Evolutionary conservation across 2,888 invertebrate genomes (phyloP), one percentile per base, ranked within the genome.

Genomic region (Drosophila neutralis): DNA sequence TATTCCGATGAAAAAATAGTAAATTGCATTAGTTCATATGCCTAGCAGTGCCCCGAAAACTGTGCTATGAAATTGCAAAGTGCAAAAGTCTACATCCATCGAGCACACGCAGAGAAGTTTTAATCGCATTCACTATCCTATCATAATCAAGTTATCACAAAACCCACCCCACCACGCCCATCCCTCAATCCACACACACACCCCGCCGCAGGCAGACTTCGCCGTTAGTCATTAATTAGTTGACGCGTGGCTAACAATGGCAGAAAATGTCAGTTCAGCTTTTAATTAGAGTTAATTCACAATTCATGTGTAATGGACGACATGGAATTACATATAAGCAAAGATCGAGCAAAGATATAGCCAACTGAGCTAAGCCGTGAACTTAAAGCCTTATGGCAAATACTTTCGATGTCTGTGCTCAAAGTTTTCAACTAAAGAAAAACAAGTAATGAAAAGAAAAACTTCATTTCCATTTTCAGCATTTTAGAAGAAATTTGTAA

Each of bases 211-310:
- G 54, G 4, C 21, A 21, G 13, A 53, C 4, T 5, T 15, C 5
- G 21, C n/a, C 35, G 7, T 24, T 21, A 27, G 45, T 4, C 33
- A 67, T 67, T 67, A 48, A 68, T 67, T 67, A 68, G 67, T 53
- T 36, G 65, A 24, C 31, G 66, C 24, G 27, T 49, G 65, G 65
- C 66, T 65, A 5, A 51, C 38, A 65, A 36, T 45, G 42, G 29
- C 27, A 42, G 36, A 40, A 69, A 57, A 42, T 53, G 58, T 49
- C 58, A 42, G 65, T 40, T 54, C 18, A 29, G 56, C 56, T 53
- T 52, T 73, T 73, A 73, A 76, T 78, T 68, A 61, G 35, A 53
- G 38, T 61, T 27, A 57, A 60, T 62, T 49, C 53, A 51, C 38
- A 64, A 60, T 62, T 49, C 53, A 51, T 38, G 61, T 68, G 75